Evolutionary conservation across 2,113 vertebrate genomes (phyloP).

Genomic region (Nycticorax nycticorax): DNA sequence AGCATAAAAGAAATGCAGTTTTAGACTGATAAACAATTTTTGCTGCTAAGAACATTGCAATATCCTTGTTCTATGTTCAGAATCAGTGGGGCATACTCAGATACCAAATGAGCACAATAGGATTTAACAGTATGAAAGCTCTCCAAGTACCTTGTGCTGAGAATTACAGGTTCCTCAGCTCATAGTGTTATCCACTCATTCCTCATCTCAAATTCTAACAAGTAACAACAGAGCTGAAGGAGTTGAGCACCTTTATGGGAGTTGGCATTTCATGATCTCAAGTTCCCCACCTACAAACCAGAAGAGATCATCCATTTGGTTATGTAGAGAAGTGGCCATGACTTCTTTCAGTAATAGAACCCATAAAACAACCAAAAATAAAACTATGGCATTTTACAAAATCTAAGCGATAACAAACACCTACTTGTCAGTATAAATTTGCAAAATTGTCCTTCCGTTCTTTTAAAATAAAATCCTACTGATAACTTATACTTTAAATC

Average conservation of each 20-base stretch:
- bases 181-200: not conserved
- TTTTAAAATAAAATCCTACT: slow-evolving; percentile 48
- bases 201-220: not conserved
- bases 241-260: not conserved
- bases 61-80: not conserved
- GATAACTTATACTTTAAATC: not conserved
- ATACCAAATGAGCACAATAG: not conserved
- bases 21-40: not conserved
- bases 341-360: not conserved
- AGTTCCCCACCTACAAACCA: not conserved
- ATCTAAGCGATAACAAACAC: slow-evolving; percentile 45
- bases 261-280: not conserved
- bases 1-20: not conserved
- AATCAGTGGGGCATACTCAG: not conserved
- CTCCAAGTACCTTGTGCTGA: not conserved
- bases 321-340: not conserved
- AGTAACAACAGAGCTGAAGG: not conserved
- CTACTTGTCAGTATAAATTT: slow-evolving; percentile 62
- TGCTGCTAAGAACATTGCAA: not conserved
- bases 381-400: slow-evolving; percentile 40
- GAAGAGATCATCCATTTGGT: not conserved
- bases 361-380: slow-evolving; percentile 36
- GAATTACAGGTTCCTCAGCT: not conserved
- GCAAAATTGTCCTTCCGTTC: slow-evolving; percentile 49
- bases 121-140: not conserved